Base-by-base conservation (phyloP, 2,113 vertebrate genomes). In the Solenodon paradoxus region DNA sequence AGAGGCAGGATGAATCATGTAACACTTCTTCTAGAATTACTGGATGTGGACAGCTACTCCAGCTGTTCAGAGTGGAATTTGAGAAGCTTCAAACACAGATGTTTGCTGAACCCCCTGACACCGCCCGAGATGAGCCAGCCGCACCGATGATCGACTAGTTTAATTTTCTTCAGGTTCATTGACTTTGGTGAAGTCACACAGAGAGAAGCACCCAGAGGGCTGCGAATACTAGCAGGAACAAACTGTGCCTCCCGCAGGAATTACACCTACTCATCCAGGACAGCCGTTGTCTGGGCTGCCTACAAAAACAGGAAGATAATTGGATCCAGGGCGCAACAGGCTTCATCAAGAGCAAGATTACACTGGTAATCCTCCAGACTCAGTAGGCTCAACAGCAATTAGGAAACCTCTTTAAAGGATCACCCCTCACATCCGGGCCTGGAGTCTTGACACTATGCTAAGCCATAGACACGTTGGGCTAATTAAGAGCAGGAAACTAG, bases 21-120 rank as follows among this genome's bases (percentile, higher is more conserved):
- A 91, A 92, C 91, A 86, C 79, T 94, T 94, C 96, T 95, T 97
- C 91, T 94, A 91, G 85, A 92, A 92, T 95, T 94, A 88, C 91
- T 86, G 85, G 72, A 75, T 1, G 0, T 68, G 66, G 93, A 94
- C 91, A 69, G 89, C 42, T 72, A 49, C 57, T 86, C 88, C 94
- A 94, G 91, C 93, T 95, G 93, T 92, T 88, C 30, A 32, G 57
- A 22, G 75, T 61, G 38, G 59, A 94, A 89, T 88, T 30, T 64
- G 78, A 96, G 90, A 90, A 38, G 35, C 92, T 96, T 95, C 93
- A 80, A 78, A 35, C 51, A 66, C 85, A 96, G 92, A 94, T 82
- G 66, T 68, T 90, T 40, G 53, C 90, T 42, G 64, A 64, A 69
- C n/a, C 64, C 77, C 89, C 8, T 26, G 82, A 89, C 61, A 63